Conservation (phyloP, 2,888 invertebrate species). For the Caradrina kadenii region DNA sequence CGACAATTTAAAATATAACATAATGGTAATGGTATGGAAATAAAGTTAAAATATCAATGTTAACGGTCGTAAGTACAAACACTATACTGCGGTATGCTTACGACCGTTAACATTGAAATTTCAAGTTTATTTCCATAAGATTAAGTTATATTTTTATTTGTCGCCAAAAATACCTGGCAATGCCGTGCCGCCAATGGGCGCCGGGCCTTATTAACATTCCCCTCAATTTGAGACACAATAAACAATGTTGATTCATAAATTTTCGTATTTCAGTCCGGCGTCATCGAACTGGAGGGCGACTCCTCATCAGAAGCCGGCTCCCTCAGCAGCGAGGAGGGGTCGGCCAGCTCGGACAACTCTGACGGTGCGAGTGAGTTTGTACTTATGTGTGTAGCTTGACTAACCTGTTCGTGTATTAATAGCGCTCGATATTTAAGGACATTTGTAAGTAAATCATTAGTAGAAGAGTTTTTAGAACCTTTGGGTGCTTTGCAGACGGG, state of each 20-base stretch:
- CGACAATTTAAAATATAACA: no score
- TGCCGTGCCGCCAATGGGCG: no score
- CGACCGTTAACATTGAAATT: no score
- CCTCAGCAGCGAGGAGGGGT: slow-evolving; percentile 92
- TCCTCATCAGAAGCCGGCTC: slow-evolving; percentile 94
- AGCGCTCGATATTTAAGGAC: slow-evolving; percentile 6
- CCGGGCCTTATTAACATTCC: no score
- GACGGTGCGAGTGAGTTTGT: slow-evolving; percentile 80
- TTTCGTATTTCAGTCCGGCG: slow-evolving; percentile 77
- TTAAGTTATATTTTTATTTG: no score
- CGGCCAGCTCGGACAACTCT: slow-evolving; percentile 93
- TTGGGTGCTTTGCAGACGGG: no score
- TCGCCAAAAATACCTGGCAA: no score
- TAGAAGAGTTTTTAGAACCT: background rate
- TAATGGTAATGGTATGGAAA: no score
- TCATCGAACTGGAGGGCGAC: slow-evolving; percentile 90
- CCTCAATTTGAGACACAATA: background rate
- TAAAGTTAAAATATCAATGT: no score
- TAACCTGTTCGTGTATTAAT: slow-evolving; percentile 30
- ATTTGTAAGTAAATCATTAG: slow-evolving; percentile 17
- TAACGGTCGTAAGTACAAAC: no score
- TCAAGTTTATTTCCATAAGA: no score
- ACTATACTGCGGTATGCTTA: no score
- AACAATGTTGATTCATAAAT: background rate
- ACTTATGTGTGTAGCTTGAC: slow-evolving; percentile 35